phyloP scores from a whole-genome alignment of 1,140 invertebrate species.

The Zaprionus lachaisei region DNA sequence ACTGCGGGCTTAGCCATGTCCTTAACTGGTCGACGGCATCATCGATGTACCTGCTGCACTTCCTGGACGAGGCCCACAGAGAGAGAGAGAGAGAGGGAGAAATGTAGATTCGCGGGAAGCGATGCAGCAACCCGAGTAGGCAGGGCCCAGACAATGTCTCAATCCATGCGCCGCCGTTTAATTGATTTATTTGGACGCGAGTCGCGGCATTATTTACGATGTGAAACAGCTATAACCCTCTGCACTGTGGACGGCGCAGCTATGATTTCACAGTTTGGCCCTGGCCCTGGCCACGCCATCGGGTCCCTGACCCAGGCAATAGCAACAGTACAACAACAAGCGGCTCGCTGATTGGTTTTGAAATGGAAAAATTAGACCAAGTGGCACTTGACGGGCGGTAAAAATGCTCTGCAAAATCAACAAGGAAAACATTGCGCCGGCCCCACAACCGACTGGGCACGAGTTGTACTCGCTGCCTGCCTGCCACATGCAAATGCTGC shows the following conservation, averaged over 20 bases:
- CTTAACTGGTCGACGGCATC: slow-evolving; percentile 67
- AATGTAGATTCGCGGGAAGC: slow-evolving; percentile 78
- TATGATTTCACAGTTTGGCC: slow-evolving; percentile 48
- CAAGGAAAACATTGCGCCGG: slow-evolving; percentile 75
- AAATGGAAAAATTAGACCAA: slow-evolving; percentile 79
- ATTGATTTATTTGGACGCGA: slow-evolving; percentile 77
- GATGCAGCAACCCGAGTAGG: slow-evolving; percentile 72
- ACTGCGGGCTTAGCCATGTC: slow-evolving; percentile 71
- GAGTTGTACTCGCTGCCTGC: slow-evolving; percentile 1
- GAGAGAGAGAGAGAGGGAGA: slow-evolving; percentile 17
- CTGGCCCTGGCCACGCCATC: slow-evolving; percentile 17
- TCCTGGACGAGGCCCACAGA: slow-evolving; percentile 14
- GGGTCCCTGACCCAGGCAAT: slow-evolving; percentile 30
- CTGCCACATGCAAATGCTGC: slow-evolving; percentile 49
- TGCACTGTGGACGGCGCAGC: slow-evolving; percentile 8
- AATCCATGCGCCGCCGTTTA: slow-evolving; percentile 48
- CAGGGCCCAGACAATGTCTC: slow-evolving; percentile 39
- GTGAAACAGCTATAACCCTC: slow-evolving; percentile 33
- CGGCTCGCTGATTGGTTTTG: slow-evolving; percentile 68
- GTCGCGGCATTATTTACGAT: slow-evolving; percentile 64
- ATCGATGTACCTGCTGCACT: slow-evolving; percentile 40
- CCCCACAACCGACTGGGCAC: slow-evolving; percentile 9
- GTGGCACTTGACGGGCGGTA: slow-evolving; percentile 64
- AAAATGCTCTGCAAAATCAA: slow-evolving; percentile 62
- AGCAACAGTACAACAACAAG: slow-evolving; percentile 4